A percentile compares a stretch with the other conserved stretches of the same genome.
phyloP scores from a whole-genome alignment of 2,888 invertebrate species.

The Pollenia griseotomentosa region DNA sequence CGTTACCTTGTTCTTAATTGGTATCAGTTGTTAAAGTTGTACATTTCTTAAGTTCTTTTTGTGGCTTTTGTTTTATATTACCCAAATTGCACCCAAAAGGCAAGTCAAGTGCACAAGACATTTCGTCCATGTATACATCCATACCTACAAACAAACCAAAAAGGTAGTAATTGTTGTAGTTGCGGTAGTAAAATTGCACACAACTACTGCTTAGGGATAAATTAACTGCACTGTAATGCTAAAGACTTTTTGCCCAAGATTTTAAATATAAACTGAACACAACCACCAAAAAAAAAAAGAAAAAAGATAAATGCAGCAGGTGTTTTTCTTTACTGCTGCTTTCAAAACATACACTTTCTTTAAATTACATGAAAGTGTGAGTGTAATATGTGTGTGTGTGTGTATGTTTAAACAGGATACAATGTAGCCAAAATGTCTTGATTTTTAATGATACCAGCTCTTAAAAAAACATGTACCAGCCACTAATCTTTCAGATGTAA shows the following conservation, averaged over 20 bases:
- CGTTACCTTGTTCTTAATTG: constrained; percentile 80
- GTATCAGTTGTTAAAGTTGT: constrained; percentile 78
- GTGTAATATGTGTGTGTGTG: constrained; percentile 7
- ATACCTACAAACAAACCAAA: background rate
- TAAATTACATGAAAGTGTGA: background rate
- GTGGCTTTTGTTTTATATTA: constrained; percentile 54
- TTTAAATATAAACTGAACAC: constrained; percentile 8
- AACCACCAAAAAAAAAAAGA: background rate
- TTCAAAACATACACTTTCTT: constrained; percentile 23
- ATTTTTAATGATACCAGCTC: constrained; percentile 67
- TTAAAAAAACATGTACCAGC: constrained; percentile 45
- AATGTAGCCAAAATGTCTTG: constrained; percentile 72
- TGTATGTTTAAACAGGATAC: constrained; percentile 50
- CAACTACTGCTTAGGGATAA: constrained; percentile 72
- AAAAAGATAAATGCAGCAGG: constrained; percentile 66
- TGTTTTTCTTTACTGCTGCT: constrained; percentile 41
- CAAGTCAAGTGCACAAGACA: constrained; percentile 71
- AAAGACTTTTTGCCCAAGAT: constrained; percentile 38
- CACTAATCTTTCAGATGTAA: constrained; percentile 55
- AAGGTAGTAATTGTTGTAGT: constrained; percentile 20
- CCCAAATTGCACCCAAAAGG: constrained; percentile 81
- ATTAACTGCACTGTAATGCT: constrained; percentile 68
- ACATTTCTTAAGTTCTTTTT: background rate
- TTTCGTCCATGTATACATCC: constrained; percentile 42
- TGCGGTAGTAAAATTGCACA: constrained; percentile 64